Evolutionary conservation across 2,113 vertebrate genomes (phyloP).

Genomic region (Cyprinus carpio): DNA sequence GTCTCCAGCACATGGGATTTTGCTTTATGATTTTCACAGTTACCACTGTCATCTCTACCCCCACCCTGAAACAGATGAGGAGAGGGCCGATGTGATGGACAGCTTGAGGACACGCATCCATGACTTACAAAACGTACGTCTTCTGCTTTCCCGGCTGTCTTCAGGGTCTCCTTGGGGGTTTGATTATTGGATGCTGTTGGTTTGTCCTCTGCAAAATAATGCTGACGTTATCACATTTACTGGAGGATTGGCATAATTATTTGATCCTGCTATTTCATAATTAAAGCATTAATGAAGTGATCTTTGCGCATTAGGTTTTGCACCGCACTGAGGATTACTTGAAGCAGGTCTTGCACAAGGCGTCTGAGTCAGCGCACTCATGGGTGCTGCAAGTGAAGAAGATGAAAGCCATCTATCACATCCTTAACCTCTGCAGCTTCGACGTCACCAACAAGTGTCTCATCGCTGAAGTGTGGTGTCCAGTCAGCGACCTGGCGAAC

Average conservation of each 20-base stretch:
- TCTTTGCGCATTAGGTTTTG: constrained; percentile 79
- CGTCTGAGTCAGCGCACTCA: constrained; percentile 84
- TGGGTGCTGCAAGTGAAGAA: constrained; percentile 94
- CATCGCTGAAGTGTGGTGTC: constrained; percentile 98
- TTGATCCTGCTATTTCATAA: neutral
- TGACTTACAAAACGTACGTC: constrained; percentile 87
- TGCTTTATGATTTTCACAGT: constrained; percentile 67
- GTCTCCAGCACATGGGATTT: neutral
- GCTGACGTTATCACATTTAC: neutral
- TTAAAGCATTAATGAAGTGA: neutral
- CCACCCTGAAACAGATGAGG: constrained; percentile 85
- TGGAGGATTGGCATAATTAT: neutral
- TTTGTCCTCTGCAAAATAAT: neutral
- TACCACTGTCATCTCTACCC: constrained; percentile 96
- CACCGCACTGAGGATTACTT: constrained; percentile 94
- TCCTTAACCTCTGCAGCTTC: constrained; percentile 95
- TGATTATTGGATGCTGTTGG: neutral
- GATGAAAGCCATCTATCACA: constrained; percentile 98
- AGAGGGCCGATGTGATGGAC: constrained; percentile 84
- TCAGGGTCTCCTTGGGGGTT: neutral
- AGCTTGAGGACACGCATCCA: constrained; percentile 88
- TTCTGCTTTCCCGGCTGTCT: neutral
- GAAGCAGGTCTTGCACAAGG: constrained; percentile 90
- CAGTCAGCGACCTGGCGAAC: constrained; percentile 83
- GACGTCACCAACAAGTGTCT: constrained; percentile 98